Evolutionary conservation across 1,140 invertebrate species (phyloP), one percentile per base, ranked within the genome.

Genomic region (Heliconius nattereri): DNA sequence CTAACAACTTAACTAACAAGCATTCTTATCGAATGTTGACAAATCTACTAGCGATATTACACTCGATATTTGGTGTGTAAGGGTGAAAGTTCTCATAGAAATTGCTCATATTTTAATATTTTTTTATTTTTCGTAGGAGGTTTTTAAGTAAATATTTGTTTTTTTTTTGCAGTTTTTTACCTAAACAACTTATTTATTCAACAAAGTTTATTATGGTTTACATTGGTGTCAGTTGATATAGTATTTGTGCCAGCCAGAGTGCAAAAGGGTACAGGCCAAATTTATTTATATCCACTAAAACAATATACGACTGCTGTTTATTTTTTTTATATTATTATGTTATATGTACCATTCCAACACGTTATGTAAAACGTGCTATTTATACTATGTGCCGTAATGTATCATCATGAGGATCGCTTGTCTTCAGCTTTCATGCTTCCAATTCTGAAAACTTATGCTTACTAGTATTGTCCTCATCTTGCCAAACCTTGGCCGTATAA

Each of bases 381-480:
- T 60, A 23, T 23, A 26, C 11, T 29, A 66, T 26, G 23, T 66
- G 60, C 26, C 26, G 60, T 66, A 20, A 57, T 57, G 54, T 23
- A 66, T 26, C 60, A 66, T 66, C 2, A 26, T 29, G 11, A 29
- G 26, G 60, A 29, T 66, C 26, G 60, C 60, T 29, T 66, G 23
- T 66, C 60, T 66, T 66, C 60, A 66, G 60, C 60, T 29, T 66
- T 29, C 60, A 29, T 7, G 60, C 60, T 66, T 66, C 23, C 60
- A 66, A 29, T 66, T 26, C 60, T 66, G 26, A 29, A 66, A 66
- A 66, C 26, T 23, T 73, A 32, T 75, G 45, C 45, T 75, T 57
- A 37, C 52, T 32, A 54, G 45, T 9, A 23, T 23, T 78, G 49
- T 78, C 26, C 71, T 72, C 37, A 54, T 71, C 26, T 78, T 13